Evolutionary conservation across 2,113 vertebrate species (phyloP).

Genomic region (Sylvietta virens): DNA sequence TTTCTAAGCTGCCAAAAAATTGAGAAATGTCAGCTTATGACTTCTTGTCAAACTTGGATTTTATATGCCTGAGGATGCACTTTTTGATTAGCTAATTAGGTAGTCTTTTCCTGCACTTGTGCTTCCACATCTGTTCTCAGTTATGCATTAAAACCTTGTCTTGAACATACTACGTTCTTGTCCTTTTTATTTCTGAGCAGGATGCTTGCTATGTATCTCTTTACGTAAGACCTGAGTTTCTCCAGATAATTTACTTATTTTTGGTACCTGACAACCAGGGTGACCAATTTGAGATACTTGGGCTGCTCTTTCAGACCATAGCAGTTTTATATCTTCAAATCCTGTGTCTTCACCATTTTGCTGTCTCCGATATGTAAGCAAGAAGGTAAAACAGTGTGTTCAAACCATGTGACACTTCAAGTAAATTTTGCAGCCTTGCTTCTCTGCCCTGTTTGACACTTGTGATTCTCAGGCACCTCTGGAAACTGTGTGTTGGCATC

Average conservation of each 20-base stretch:
- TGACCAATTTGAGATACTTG: not conserved
- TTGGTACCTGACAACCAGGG: not conserved
- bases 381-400: not conserved
- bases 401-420: not conserved
- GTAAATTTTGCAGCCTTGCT: not conserved
- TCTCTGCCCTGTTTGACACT: fast-evolving
- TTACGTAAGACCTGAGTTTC: not conserved
- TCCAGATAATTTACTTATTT: not conserved
- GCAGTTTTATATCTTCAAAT: not conserved
- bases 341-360: not conserved
- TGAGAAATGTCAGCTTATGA: not conserved
- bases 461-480: not conserved
- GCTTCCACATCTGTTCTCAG: not conserved
- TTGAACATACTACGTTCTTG: not conserved
- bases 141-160: not conserved
- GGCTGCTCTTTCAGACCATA: not conserved
- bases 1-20: not conserved
- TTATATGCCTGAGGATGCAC: not conserved
- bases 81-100: not conserved
- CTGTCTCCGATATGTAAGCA: not conserved
- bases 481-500: not conserved
- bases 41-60: not conserved
- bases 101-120: not conserved
- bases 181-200: not conserved
- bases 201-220: not conserved